phyloP scores from a whole-genome alignment of 2,888 invertebrate species.

The Aromia moschata region DNA sequence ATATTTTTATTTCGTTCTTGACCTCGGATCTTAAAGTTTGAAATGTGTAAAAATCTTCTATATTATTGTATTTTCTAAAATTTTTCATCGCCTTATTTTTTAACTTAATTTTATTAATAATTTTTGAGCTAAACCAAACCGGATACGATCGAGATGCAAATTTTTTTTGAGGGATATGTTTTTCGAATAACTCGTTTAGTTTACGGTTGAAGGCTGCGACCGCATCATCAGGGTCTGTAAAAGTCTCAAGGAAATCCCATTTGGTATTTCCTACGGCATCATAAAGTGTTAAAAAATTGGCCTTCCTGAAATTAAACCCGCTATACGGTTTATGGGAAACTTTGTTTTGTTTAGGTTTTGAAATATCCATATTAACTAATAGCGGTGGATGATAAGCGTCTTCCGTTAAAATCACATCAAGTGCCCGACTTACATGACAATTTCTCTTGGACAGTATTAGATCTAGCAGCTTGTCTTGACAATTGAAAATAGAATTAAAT shows the following conservation, averaged over 20 bases:
- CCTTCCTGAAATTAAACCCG: neutral
- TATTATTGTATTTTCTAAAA: neutral
- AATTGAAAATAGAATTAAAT: neutral
- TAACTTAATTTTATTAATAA: neutral
- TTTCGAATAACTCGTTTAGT: neutral
- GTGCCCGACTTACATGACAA: neutral
- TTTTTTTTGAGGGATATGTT: neutral
- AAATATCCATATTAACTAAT: neutral
- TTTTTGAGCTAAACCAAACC: neutral
- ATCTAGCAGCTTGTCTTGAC: neutral
- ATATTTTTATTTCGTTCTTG: neutral
- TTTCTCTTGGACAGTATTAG: neutral
- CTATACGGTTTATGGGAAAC: neutral
- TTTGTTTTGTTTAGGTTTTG: neutral
- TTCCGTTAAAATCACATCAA: neutral
- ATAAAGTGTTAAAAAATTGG: neutral
- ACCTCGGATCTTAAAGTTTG: neutral
- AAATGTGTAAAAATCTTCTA: neutral
- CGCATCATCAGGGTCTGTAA: neutral
- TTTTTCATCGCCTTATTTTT: neutral
- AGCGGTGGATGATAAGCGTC: neutral
- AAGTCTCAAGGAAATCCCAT: neutral
- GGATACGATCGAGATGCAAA: neutral
- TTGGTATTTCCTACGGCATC: neutral
- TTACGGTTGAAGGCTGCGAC: neutral